Evolutionary conservation across 2,797 vertebrate species (phyloP).

Genomic region (Lagocephalus sceleratus): DNA sequence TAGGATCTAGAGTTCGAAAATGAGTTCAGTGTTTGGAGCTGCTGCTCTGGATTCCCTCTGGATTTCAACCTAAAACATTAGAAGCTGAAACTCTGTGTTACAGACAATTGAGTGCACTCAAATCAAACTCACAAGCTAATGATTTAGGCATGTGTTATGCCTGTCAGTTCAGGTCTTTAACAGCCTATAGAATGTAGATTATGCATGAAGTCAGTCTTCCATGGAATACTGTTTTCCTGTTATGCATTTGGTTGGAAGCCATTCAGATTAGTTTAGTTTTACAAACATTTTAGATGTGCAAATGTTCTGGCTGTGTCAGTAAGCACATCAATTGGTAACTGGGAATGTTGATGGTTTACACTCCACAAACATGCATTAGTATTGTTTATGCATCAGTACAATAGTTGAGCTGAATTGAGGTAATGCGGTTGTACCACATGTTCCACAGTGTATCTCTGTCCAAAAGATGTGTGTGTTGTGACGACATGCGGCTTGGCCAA

Average conservation of each 20-base stretch:
- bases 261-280: too few species aligned
- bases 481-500: conserved; percentile 48
- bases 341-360: conserved; percentile 1
- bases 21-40: conserved; percentile 25
- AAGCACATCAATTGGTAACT: not conserved
- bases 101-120: not conserved
- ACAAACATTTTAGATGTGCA: too few species aligned
- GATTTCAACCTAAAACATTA: conserved; percentile 6
- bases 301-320: too few species aligned
- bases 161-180: not conserved
- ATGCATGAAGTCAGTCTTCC: too few species aligned
- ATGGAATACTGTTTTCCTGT: too few species aligned
- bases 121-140: conserved; percentile 3
- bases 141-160: not conserved
- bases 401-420: not conserved
- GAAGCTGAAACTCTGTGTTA: too few species aligned
- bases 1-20: conserved; percentile 55
- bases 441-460: conserved; percentile 31
- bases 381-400: not conserved
- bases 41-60: conserved; percentile 18
- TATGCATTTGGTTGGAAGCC: too few species aligned
- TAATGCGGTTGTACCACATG: conserved; percentile 3
- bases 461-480: not conserved
- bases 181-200: too few species aligned
- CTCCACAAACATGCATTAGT: not conserved